Evolutionary conservation across 2,797 vertebrate species (phyloP).

Genomic region (Poeciliopsis gracilis): DNA sequence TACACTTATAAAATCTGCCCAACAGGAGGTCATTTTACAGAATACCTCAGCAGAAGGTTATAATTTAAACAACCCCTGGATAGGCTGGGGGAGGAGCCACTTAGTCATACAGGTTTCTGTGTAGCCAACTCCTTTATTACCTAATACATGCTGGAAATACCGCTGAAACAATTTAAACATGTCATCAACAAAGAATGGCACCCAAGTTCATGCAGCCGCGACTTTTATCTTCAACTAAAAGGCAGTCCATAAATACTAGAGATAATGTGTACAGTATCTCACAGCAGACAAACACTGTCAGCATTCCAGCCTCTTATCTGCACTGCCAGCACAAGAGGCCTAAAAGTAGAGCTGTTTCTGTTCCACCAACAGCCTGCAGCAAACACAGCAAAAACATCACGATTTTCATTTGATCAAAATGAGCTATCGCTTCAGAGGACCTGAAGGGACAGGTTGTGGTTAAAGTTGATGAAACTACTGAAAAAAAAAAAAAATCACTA

Average conservation of each 20-base stretch:
- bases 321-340: slow-evolving; percentile 54
- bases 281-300: slow-evolving; percentile 64
- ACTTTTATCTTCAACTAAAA: slow-evolving; percentile 56
- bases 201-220: slow-evolving; percentile 30
- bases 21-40: slow-evolving; percentile 50
- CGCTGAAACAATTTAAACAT: slow-evolving; percentile 30
- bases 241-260: slow-evolving; percentile 62
- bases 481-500: neutral
- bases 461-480: neutral
- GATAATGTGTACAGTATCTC: slow-evolving; percentile 59
- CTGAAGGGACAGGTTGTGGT: neutral
- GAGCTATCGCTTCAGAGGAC: neutral
- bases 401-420: neutral
- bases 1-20: slow-evolving; percentile 28
- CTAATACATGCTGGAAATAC: slow-evolving; percentile 22
- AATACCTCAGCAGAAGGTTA: slow-evolving; percentile 50
- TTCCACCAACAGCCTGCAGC: slow-evolving; percentile 40
- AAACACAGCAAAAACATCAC: neutral
- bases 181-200: slow-evolving; percentile 40
- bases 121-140: slow-evolving; percentile 22
- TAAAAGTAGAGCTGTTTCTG: slow-evolving; percentile 46
- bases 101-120: slow-evolving; percentile 34
- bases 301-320: slow-evolving; percentile 76
- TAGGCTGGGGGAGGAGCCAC: neutral
- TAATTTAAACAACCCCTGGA: slow-evolving; percentile 53